These are phyloP conservation scores for Lepilemur septentrionalis DNA, from an alignment of 2,797 vertebrate species.

Conservation along the genomic window DNA sequence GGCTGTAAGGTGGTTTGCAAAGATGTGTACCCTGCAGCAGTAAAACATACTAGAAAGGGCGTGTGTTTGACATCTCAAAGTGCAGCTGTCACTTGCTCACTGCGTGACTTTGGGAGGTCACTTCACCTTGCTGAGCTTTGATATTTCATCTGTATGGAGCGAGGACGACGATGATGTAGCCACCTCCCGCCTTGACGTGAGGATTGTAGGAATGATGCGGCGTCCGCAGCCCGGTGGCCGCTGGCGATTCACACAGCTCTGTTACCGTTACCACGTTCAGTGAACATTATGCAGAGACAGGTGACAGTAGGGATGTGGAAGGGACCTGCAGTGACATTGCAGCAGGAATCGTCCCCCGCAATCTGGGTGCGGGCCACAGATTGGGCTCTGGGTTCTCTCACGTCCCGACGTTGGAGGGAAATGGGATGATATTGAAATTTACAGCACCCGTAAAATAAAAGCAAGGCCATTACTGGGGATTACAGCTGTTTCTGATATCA, in stretches of 20 bases:
- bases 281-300: neutral
- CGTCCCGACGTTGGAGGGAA: neutral
- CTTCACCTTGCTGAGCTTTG: neutral
- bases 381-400: neutral
- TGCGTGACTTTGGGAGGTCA: neutral
- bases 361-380: neutral
- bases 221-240: accelerated
- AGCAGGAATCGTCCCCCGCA: neutral
- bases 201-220: accelerated
- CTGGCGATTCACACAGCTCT: neutral
- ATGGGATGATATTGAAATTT: too few relatives aligned
- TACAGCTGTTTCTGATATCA: neutral
- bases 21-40: too few relatives aligned
- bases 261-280: neutral
- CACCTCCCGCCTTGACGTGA: accelerated
- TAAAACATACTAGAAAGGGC: neutral
- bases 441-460: neutral
- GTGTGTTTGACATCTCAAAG: neutral
- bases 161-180: neutral
- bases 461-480: neutral
- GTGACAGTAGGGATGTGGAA: too few relatives aligned
- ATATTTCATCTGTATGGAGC: too few relatives aligned
- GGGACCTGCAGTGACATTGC: neutral
- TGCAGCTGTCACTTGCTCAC: too few relatives aligned
- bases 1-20: neutral